Base-by-base conservation (phyloP, 2,888 invertebrate species). In the Cylindroiulus punctatus region DNA sequence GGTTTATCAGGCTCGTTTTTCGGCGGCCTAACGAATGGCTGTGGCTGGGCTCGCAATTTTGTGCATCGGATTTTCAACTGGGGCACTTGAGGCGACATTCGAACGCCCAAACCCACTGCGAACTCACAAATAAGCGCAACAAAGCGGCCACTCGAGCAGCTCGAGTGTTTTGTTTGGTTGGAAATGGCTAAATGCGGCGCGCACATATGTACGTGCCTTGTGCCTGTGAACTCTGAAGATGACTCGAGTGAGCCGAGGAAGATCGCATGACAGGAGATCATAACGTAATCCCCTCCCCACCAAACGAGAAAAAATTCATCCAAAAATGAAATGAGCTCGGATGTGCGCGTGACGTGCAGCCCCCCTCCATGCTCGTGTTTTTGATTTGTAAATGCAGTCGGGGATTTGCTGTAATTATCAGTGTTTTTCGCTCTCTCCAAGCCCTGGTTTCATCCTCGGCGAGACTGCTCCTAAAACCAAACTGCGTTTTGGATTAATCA, bases 41-140 rank as follows among this genome's bases (percentile, higher is more conserved):
- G 5, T 5, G 52, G n/a, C 19, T 52, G 5, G 8, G 52, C n/a
- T 12, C 19, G n/a, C 1, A 19, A 52, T 52, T 52, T 52, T 19
- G 52, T 52, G 52, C 52, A 52, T 52, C 52, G 52, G 52, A 52
- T 52, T 52, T 52, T 52, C n/a, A 52, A n/a, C n/a, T n/a, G 52
- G n/a, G 52, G 52, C n/a, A 52, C 52, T 52, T 7, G 52, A 52
- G 52, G 19, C 52, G 52, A 44, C 44, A 44, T 44, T 44, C 12
- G 44, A 44, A 17, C 44, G 10, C 42, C 10, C 10, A n/a, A 52
- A 52, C n/a, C 12, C 17, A n/a, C 52, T n/a, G 52, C 52, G n/a
- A n/a, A n/a, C 52, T 52, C 52, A 17, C 52, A 52, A 52, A 52
- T n/a, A 52, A 52, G 52, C 52, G 52, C 52, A 52, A 52, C 52